Evolutionary conservation across 2,888 invertebrate species (phyloP).

Genomic region (Siphlonurus alternatus): DNA sequence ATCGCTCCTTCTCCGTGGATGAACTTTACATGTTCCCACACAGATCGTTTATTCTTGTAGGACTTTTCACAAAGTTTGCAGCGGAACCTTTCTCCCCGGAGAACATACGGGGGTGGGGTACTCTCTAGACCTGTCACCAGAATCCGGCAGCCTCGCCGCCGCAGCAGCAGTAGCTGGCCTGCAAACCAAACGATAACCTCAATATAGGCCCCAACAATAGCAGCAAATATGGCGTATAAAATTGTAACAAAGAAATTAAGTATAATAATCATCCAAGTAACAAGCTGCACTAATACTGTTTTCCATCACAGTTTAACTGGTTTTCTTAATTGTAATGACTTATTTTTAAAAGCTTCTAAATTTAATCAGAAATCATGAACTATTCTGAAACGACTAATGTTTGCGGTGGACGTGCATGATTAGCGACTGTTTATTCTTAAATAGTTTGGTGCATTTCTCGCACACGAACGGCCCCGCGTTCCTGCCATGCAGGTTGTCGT

Average conservation of each 20-base stretch:
- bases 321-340: too few species aligned
- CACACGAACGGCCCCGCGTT: slow-evolving; percentile 30
- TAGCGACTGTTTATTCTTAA: slow-evolving; percentile 22
- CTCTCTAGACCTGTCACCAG: too few species aligned
- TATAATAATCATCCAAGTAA: too few species aligned
- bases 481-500: slow-evolving; percentile 31
- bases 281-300: too few species aligned
- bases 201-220: too few species aligned
- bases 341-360: too few species aligned
- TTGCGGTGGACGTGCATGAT: not conserved
- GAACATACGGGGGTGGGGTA: not conserved
- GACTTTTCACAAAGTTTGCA: not conserved
- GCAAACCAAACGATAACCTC: too few species aligned
- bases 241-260: too few species aligned
- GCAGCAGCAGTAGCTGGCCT: too few species aligned
- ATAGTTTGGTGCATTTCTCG: slow-evolving; percentile 27
- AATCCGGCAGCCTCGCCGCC: too few species aligned
- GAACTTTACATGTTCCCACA: not conserved
- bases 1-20: not conserved
- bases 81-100: not conserved
- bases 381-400: not conserved
- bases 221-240: too few species aligned
- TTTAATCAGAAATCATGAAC: not conserved
- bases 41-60: not conserved
- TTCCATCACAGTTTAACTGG: too few species aligned